phyloP scores from a whole-genome alignment of 2,888 invertebrate genomes.

The Heliconius ethilla region DNA sequence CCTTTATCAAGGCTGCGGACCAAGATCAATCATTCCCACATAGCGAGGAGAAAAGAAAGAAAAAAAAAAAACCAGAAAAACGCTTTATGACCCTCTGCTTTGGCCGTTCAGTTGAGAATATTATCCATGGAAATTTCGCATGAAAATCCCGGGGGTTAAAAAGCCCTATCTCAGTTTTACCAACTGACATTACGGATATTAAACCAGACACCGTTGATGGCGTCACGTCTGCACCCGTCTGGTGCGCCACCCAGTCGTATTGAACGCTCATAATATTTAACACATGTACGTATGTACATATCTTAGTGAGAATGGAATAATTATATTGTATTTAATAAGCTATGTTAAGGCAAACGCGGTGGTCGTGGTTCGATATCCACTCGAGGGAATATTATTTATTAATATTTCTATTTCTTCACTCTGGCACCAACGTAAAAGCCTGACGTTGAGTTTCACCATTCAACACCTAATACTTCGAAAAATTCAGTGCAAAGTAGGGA shows the following conservation, averaged over 20 bases:
- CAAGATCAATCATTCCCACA: constrained; percentile 26
- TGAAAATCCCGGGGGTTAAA: constrained; percentile 23
- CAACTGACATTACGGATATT: constrained; percentile 32
- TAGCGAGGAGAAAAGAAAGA: not conserved
- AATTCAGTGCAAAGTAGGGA: too few species aligned
- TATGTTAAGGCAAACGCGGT: too few species aligned
- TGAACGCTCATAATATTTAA: not conserved
- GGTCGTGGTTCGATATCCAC: too few species aligned
- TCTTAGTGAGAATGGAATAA: too few species aligned
- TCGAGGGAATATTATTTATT: too few species aligned
- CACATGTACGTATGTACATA: too few species aligned
- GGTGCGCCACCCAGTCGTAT: not conserved
- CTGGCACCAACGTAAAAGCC: too few species aligned
- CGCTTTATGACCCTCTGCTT: constrained; percentile 23
- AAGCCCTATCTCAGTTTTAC: constrained; percentile 26
- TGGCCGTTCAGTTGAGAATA: constrained; percentile 32
- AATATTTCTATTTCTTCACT: too few species aligned
- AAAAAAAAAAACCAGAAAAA: constrained; percentile 5
- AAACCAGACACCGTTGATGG: constrained; percentile 28
- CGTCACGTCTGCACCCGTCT: constrained; percentile 24
- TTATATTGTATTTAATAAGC: too few species aligned
- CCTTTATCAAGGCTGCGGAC: not conserved
- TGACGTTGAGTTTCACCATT: too few species aligned
- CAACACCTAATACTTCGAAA: too few species aligned
- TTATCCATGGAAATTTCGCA: constrained; percentile 27